phyloP scores from a whole-genome alignment of 1,140 invertebrate genomes.

The Tetragonula clypearis region DNA sequence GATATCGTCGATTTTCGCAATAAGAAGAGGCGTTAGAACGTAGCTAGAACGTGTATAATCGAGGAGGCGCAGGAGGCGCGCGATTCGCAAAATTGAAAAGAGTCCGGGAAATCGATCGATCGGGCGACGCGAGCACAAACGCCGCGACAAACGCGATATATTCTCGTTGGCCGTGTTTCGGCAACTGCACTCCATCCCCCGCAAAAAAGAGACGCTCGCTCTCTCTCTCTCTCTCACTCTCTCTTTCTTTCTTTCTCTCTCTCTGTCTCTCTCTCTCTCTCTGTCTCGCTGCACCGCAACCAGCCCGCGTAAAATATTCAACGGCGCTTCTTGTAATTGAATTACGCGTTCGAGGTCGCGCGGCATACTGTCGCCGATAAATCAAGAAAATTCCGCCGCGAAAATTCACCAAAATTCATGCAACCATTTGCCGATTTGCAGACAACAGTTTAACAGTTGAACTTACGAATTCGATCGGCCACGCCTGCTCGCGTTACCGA shows the following conservation, averaged over 20 bases:
- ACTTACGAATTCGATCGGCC: neutral
- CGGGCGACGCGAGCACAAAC: neutral
- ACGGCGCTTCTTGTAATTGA: conserved; percentile 11
- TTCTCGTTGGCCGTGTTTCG: conserved; percentile 23
- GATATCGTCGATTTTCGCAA: conserved; percentile 57
- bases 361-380: neutral
- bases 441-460: neutral
- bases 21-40: conserved; percentile 37
- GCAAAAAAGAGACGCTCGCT: neutral
- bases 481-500: neutral
- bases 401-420: neutral
- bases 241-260: neutral
- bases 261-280: neutral
- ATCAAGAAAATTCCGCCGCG: neutral
- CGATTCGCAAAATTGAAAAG: conserved; percentile 47
- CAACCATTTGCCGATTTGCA: neutral
- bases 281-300: neutral
- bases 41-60: conserved; percentile 18
- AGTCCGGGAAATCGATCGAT: conserved; percentile 13
- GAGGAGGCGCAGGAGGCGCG: conserved; percentile 13
- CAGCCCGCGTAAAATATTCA: conserved; percentile 20
- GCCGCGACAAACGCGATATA: conserved; percentile 18
- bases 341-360: conserved; percentile 5
- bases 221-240: neutral
- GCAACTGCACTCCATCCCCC: conserved; percentile 5